Base-by-base conservation (phyloP, 2,888 invertebrate species). In the Panorpa germanica region DNA sequence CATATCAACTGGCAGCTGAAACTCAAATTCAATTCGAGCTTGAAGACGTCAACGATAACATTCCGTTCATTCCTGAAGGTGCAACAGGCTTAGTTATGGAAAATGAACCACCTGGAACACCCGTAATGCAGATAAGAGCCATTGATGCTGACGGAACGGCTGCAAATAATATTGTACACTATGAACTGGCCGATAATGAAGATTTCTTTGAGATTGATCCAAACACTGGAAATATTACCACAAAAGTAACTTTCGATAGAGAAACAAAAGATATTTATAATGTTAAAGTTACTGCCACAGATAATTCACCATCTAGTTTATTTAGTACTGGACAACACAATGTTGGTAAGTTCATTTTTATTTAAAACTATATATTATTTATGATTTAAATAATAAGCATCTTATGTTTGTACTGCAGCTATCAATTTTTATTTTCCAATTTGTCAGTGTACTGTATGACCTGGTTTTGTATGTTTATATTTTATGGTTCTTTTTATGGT, bases 41-140 rank as follows among this genome's bases (percentile, higher is more conserved):
- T 2, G 63, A 70, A 45, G 90, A 91, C 48, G 85, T 85, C 0
- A 91, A 91, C 46, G 91, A 91, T 48, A 86, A 86, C 45, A 77
- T 81, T 40, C 91, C 77, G 1, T 70, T 71, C 40, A 88, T 91
- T 45, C 75, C 77, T 25, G 82, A 83, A 50, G 68, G 78, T 9
- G 65, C 74, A 43, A 70, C 71, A 10, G 86, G 85, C 2, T 76
- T 72, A 41, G 83, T 88, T 4, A 54, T 81, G 35, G 88, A 88
- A 57, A 85, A 90, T 46, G 83, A 86, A 47, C 68, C 68, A 1
- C 57, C 68, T 1, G 85, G 83, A 3, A 82, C 81, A 4, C 74
- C 72, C 7, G 88, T 88, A 1, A 83, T 86, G 77, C 77, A 80
- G 54, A 78, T 78, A 30, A 61, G 74, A 41, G 90, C 88, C 2